Conservation (phyloP, 2,888 invertebrate genomes). For the Stomorhina lunata region DNA sequence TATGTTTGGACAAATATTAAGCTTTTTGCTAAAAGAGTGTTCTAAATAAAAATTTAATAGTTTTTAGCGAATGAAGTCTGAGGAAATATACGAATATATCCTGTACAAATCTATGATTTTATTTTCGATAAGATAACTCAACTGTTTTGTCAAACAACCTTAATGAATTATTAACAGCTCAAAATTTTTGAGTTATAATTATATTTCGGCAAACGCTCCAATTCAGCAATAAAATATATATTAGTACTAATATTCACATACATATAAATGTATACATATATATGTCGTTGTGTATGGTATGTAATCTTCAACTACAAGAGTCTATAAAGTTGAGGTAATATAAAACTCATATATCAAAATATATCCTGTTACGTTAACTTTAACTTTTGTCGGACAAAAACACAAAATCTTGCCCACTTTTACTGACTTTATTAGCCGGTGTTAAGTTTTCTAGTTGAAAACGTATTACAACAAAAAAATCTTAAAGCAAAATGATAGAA, state of each 20-base stretch:
- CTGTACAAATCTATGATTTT: too few species aligned
- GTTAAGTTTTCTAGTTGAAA: not conserved
- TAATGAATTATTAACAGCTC: too few species aligned
- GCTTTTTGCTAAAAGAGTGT: too few species aligned
- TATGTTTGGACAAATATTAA: too few species aligned
- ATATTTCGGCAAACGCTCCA: too few species aligned
- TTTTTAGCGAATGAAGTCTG: too few species aligned
- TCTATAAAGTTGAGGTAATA: slow-evolving; percentile 57
- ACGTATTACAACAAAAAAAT: not conserved
- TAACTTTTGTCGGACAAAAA: slow-evolving; percentile 25
- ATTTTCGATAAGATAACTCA: too few species aligned
- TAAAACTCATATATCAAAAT: slow-evolving; percentile 62
- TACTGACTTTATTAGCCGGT: not conserved
- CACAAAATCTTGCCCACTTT: not conserved
- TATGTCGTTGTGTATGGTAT: not conserved
- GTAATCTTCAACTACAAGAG: not conserved
- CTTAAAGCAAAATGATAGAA: slow-evolving; percentile 25
- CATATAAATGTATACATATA: not conserved
- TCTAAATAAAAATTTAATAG: too few species aligned
- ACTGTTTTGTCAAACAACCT: too few species aligned
- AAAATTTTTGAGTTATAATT: too few species aligned
- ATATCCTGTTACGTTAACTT: slow-evolving; percentile 57
- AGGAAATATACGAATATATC: too few species aligned
- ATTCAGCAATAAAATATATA: too few species aligned
- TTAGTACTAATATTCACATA: not conserved